A percentile compares a stretch with the other conserved stretches of the same genome.
phyloP scores from a whole-genome alignment of 2,888 invertebrate species.

The Parnassius smintheus region DNA sequence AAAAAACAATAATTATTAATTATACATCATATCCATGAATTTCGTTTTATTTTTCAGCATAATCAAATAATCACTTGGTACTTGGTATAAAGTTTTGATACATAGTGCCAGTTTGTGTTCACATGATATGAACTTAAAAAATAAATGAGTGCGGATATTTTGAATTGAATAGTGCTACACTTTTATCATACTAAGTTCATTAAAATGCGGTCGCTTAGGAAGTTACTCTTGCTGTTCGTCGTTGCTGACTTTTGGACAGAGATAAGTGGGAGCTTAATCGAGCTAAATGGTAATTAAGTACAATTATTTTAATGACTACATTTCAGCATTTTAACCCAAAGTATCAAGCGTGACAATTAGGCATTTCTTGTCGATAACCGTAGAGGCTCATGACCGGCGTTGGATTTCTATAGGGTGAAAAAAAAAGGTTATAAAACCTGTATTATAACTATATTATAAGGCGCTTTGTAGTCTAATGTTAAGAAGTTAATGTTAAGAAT shows the following conservation, averaged over 20 bases:
- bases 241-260: constrained; percentile 6
- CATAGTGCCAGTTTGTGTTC: background rate
- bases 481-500: too few relatives aligned
- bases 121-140: background rate
- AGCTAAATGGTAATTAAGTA: constrained; percentile 34
- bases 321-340: background rate
- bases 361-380: too few relatives aligned
- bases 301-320: background rate
- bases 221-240: constrained; percentile 2
- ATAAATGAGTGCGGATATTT: constrained; percentile 13
- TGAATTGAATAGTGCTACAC: constrained; percentile 7
- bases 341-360: too few relatives aligned
- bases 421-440: too few relatives aligned
- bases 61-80: too few relatives aligned
- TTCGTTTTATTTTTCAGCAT: too few relatives aligned
- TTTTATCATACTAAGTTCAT: background rate
- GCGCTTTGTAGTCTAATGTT: too few relatives aligned
- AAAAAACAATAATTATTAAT: too few relatives aligned
- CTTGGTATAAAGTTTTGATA: background rate
- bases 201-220: constrained; percentile 5
- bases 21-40: too few relatives aligned
- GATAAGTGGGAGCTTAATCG: constrained; percentile 29
- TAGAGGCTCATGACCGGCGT: too few relatives aligned
- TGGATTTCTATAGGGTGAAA: too few relatives aligned
- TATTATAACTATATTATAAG: too few relatives aligned